A percentile compares a stretch with the other conserved stretches of the same genome.
These are phyloP conservation scores for Pardalotus punctatus DNA, from an alignment of 2,113 vertebrate genomes.

Conservation along the genomic window DNA sequence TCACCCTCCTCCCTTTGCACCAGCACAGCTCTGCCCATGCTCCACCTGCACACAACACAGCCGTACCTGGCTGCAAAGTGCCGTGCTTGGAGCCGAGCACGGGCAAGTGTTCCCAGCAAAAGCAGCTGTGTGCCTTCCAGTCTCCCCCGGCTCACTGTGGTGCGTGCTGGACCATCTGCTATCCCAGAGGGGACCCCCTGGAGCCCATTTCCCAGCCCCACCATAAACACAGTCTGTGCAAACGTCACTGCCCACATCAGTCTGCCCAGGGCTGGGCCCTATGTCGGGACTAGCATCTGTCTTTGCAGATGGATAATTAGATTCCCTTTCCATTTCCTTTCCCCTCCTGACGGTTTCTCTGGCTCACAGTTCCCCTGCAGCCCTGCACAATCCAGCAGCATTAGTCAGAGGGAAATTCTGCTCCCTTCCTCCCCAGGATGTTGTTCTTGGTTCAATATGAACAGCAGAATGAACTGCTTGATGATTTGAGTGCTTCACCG, in stretches of 20 bases:
- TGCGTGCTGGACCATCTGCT: not conserved
- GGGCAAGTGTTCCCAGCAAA: rapidly evolving
- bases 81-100: rapidly evolving
- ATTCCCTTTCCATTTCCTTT: constrained; percentile 40
- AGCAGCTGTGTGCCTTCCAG: not conserved
- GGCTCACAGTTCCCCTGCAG: not conserved
- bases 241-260: not conserved
- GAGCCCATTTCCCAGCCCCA: not conserved
- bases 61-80: rapidly evolving
- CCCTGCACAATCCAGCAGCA: not conserved
- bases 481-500: not conserved
- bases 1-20: not conserved
- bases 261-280: not conserved
- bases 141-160: rapidly evolving
- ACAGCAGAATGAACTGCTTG: not conserved
- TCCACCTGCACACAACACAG: not conserved
- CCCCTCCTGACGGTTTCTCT: not conserved
- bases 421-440: not conserved
- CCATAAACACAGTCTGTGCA: not conserved
- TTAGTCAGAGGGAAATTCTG: constrained; percentile 36
- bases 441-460: not conserved
- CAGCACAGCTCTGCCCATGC: not conserved
- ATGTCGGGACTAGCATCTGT: not conserved
- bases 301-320: constrained; percentile 38
- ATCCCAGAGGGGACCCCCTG: not conserved